Evolutionary conservation across 1,140 invertebrate species (phyloP), one percentile per base, ranked within the genome.

Genomic region (Holotrichia oblita): DNA sequence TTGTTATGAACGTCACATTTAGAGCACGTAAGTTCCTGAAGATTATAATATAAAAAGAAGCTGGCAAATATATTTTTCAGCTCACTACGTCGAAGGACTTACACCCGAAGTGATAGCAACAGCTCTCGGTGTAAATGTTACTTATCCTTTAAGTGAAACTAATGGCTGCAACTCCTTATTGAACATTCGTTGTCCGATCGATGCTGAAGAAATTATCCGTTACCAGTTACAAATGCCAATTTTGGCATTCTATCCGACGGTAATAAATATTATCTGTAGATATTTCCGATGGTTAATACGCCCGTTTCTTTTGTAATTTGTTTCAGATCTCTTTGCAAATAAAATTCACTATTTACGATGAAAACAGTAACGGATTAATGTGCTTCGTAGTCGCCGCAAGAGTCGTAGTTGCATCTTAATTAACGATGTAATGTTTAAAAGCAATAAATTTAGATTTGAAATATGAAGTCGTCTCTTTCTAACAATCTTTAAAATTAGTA

Each of bases 161-260:
- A n/a, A 78, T 73, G 77, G 24, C 14, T 78, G 77, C 24, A 78
- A 42, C 2, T 8, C 55, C 0, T 44, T 78, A 20, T 3, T 41
- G 12, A 55, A 73, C 55, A 42, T 40, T 14, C 41, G 40, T 40
- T 78, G 77, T 73, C 77, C 77, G 4, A 42, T 78, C 0, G 77
- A 78, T 42, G 17, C 10, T 42, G 44, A 73, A 3, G 77, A 78
- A 78, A 40, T 44, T 27, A 64, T 69, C 12, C 6, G 9, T 42
- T 78, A 78, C 44, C 40, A 78, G 27, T 22, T 78, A 22, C 20
- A n/a, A 17, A 78, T 78, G 77, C 77, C 77, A 1, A 34, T 78
- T 17, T 2, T n/a, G 6, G 0, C 1, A 8, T 22, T 0, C 10
- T 78, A 48, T 40, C 77, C 77, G 0, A 48, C 8, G 24, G 77